Conservation (phyloP, 2,113 vertebrate species). For the Heterocephalus glaber region DNA sequence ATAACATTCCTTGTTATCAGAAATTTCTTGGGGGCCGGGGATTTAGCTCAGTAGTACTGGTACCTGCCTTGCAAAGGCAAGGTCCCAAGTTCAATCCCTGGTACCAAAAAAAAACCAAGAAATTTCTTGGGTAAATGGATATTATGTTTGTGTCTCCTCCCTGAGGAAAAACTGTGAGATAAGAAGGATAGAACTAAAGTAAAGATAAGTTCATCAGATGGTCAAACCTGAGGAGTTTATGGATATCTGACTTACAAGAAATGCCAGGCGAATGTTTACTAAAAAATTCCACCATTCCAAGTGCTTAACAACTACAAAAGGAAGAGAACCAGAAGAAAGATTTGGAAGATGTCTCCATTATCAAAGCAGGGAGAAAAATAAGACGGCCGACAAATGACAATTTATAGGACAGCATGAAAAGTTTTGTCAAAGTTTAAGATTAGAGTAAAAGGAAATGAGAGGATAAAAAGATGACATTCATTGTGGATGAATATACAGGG, state of each 20-base stretch:
- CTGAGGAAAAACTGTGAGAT: not conserved
- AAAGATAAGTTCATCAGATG: not conserved
- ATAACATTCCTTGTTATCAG: not conserved
- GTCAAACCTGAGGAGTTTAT: not conserved
- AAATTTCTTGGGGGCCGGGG: not conserved
- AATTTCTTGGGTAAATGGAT: not conserved
- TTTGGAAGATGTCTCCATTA: slow-evolving; percentile 43
- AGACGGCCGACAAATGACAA: slow-evolving; percentile 72
- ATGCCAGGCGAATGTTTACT: slow-evolving; percentile 30
- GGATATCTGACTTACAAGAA: not conserved
- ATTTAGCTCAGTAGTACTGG: too few species aligned
- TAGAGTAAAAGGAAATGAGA: slow-evolving; percentile 69
- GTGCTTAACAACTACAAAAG: not conserved
- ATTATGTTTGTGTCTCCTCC: not conserved
- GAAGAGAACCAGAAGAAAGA: slow-evolving; percentile 47
- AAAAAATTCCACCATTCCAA: not conserved
- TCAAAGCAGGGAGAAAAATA: slow-evolving; percentile 59
- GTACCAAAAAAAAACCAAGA: too few species aligned
- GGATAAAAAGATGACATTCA: slow-evolving; percentile 77
- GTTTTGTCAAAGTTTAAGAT: slow-evolving; percentile 65
- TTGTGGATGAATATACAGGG: slow-evolving; percentile 72
- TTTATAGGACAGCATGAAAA: slow-evolving; percentile 59
- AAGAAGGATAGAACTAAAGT: not conserved
- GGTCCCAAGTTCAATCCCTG: too few species aligned
- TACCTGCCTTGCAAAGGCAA: too few species aligned